Evolutionary conservation across 2,888 invertebrate genomes (phyloP), one percentile per base, ranked within the genome.

Genomic region (Yponomeuta malinellus): DNA sequence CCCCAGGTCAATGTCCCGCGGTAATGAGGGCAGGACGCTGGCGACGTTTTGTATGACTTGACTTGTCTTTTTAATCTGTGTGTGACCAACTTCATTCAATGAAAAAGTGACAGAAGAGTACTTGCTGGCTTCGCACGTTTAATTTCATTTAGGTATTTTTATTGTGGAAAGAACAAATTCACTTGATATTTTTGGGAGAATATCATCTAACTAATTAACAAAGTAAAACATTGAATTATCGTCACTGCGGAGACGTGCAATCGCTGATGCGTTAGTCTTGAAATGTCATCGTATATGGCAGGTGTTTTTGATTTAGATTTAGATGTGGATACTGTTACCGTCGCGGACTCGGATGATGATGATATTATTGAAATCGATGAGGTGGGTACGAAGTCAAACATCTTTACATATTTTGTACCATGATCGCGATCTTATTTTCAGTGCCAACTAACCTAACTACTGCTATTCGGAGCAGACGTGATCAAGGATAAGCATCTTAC

Each of bases 261-360:
- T 85, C 84, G 88, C 90, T 89, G 86, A 91, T 91, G 91, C 90
- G 88, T 88, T 86, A 88, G 82, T 87, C 88, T 80, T 89, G 91
- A 90, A 88, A 92, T 93, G 93, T 92, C 93, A 91, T 93, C 93
- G 78, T 92, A 91, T 90, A 96, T 96, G 95, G 96, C 96, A 87
- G 97, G 96, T 90, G 96, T 98, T 88, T 98, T 98, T 90, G 97
- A 98, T 94, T 95, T 98, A 89, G 98, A 98, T 91, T 93, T 98
- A 83, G 95, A 95, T 86, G 91, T 92, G 79, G 93, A 93, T 85
- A 92, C 93, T 74, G 93, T 93, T 78, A 92, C 93, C 74, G 93
- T 94, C 77, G 95, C 94, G 82, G 95, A 96, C 86, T 95, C 96
- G 84, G 96, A 96, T 81, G 96, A 97, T 79, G 97, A 98, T 86